Evolutionary conservation across 2,797 vertebrate species (phyloP), one percentile per base, ranked within the genome.

Genomic region (Capromys pilorides): DNA sequence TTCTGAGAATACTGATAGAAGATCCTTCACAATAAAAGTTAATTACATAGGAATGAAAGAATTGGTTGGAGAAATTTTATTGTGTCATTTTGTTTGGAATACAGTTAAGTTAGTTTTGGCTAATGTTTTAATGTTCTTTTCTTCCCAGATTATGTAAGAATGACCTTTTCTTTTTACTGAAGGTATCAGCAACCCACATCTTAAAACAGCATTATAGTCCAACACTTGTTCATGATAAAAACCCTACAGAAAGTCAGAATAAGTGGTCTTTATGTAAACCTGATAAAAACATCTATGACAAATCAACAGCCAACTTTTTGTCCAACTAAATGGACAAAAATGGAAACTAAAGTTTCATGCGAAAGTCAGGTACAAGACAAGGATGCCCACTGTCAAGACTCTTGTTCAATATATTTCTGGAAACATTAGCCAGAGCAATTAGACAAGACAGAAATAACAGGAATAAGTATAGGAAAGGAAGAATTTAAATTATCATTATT

Each of bases 71-170:
- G 41, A 91, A 81, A 77, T 81, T 67, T 39, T 88, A 51, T 80
- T 64, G 24, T 88, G 73, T 33, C 49, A 88, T 82, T 36, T 92
- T 80, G 54, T 86, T 92, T 83, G 33, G 57, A 96, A 86, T 87
- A 87, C 86, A 81, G 59, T 83, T 90, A 61, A 88, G 36, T 45
- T 41, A 54, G 9, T 94, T 85, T 86, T 22, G 51, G 90, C 69
- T 79, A 69, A 51, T 71, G 16, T 90, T 93, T 88, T 45, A 66
- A 75, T 73, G 8, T 36, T 28, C 19, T 39, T 21, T 79, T 87
- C 54, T 86, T 64, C 12, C 62, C 80, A 16, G 31, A 54, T 67
- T 84, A 62, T 26, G 1, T 45, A 67, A 88, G 41, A 62, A 91
- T 85, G 39, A 62, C 41, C 92, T 89, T 80, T 24, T 49, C 31